Conservation (phyloP, 2,113 vertebrate species). For the Neotragus moschatus region DNA sequence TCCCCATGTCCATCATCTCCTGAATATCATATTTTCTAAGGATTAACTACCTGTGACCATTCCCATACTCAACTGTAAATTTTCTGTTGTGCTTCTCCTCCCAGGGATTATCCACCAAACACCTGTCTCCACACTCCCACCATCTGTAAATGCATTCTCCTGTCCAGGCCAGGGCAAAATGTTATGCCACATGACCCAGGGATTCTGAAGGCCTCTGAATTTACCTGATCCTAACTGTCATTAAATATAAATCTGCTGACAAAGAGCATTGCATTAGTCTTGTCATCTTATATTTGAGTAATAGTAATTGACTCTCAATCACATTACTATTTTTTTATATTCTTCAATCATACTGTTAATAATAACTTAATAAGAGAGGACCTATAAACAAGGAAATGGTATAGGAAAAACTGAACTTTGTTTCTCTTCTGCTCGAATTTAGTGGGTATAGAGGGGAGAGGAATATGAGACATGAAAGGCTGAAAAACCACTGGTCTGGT, state of each 20-base stretch:
- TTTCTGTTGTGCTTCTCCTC: background rate
- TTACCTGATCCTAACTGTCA: constrained; percentile 6
- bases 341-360: constrained; percentile 21
- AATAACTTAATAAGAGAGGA: constrained; percentile 32
- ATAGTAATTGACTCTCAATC: constrained; percentile 15
- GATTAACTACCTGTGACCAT: background rate
- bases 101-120: background rate
- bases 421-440: constrained; percentile 38
- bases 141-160: background rate
- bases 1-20: background rate
- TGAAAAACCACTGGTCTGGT: background rate
- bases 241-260: constrained; percentile 37
- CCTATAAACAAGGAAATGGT: constrained; percentile 41
- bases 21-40: background rate
- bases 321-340: constrained; percentile 43
- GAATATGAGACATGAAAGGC: background rate
- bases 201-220: background rate
- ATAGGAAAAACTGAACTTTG: background rate
- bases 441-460: background rate
- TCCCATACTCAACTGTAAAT: background rate
- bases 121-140: background rate
- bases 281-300: constrained; percentile 18
- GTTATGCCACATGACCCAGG: background rate
- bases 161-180: background rate
- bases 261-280: background rate